These are phyloP conservation scores for Haemorhous mexicanus DNA, from an alignment of 2,113 vertebrate species.

Conservation along the genomic window DNA sequence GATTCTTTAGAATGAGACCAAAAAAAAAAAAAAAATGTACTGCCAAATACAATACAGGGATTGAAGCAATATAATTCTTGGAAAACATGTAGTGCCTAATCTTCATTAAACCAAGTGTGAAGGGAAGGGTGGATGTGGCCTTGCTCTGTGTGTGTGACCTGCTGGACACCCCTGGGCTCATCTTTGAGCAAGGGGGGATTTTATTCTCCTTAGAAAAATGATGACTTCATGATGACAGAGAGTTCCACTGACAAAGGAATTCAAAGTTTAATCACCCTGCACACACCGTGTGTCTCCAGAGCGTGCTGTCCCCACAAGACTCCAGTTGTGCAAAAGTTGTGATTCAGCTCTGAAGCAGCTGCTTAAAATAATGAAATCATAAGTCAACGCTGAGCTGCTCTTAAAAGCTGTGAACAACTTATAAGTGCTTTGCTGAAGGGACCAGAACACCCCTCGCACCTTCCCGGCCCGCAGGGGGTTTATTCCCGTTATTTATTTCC, in stretches of 20 bases:
- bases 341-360: neutral
- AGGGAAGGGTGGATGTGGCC: neutral
- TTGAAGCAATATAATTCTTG: neutral
- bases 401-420: neutral
- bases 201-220: neutral
- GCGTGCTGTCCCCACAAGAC: neutral
- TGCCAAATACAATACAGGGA: neutral
- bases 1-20: neutral
- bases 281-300: neutral
- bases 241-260: neutral
- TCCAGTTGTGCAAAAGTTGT: neutral
- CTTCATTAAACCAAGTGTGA: neutral
- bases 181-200: neutral
- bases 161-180: neutral
- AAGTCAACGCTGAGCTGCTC: neutral
- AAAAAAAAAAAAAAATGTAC: neutral
- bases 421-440: no score
- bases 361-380: neutral
- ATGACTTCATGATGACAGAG: neutral
- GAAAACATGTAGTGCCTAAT: neutral
- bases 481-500: neutral
- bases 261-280: rapidly evolving
- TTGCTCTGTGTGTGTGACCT: rapidly evolving
- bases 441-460: neutral
- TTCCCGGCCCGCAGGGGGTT: neutral